Conservation (phyloP, 1,140 invertebrate genomes). For the Sipha flava region DNA sequence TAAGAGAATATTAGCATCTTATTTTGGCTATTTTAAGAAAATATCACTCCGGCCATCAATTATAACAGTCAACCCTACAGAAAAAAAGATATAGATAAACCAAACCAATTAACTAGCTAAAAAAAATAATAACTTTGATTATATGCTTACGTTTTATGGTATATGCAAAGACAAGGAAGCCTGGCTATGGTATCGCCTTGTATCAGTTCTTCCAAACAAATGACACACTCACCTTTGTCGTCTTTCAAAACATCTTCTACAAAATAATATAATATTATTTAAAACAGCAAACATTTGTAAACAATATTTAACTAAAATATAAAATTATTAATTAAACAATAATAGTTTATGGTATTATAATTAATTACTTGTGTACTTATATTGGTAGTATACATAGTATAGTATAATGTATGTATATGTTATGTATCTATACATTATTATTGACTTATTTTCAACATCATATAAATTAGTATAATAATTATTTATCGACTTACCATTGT, state of each 20-base stretch:
- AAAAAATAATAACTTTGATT: neutral
- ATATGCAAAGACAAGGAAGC: conserved; percentile 97
- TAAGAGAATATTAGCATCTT: no score
- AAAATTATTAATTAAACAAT: neutral
- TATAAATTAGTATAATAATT: neutral
- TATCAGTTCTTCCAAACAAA: conserved; percentile 93
- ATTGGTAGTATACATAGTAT: no score
- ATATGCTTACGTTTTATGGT: conserved; percentile 88
- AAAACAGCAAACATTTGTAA: neutral
- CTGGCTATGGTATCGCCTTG: conserved; percentile 93
- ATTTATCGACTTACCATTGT: conserved; percentile 72
- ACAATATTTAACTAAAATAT: neutral
- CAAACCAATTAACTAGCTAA: neutral
- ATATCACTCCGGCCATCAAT: no score
- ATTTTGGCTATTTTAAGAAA: no score
- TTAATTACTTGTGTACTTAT: no score
- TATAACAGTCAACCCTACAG: no score
- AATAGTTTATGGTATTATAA: no score
- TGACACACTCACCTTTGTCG: conserved; percentile 95
- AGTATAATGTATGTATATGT: no score
- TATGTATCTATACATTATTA: no score
- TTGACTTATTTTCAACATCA: no score
- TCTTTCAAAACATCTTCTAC: conserved; percentile 93
- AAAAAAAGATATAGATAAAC: neutral
- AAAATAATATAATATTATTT: conserved; percentile 41